Evolutionary conservation across 2,113 vertebrate genomes (phyloP).

Genomic region (Lepus timidus): DNA sequence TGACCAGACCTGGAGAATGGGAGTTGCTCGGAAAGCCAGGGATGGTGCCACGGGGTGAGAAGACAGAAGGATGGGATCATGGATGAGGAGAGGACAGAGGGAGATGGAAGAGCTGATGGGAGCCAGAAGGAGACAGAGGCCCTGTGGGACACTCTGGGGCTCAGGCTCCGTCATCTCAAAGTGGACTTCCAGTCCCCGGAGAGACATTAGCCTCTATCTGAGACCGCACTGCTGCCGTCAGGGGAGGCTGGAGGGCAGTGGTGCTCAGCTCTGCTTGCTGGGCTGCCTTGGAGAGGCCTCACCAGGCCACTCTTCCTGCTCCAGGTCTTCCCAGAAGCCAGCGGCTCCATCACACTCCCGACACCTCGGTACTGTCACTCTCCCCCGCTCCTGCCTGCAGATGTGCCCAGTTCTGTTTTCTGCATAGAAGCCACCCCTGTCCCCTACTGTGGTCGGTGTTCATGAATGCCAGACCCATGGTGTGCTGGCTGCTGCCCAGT

Average conservation of each 20-base stretch:
- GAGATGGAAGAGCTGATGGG: rapidly evolving
- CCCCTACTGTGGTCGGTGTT: not conserved
- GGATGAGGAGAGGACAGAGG: rapidly evolving
- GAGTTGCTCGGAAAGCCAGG: not conserved
- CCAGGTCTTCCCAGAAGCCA: not conserved
- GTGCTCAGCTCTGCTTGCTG: too few species aligned
- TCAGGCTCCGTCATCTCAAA: rapidly evolving
- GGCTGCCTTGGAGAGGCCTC: not conserved
- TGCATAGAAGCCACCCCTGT: not conserved
- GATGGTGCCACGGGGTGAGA: rapidly evolving
- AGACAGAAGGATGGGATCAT: rapidly evolving
- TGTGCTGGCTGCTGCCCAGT: not conserved
- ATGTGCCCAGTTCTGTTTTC: rapidly evolving
- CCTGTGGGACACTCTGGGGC: rapidly evolving
- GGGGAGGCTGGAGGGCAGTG: too few species aligned
- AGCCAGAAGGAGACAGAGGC: rapidly evolving
- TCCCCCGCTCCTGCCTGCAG: too few species aligned
- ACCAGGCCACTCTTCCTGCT: rapidly evolving
- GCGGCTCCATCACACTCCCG: rapidly evolving
- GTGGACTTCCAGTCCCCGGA: rapidly evolving
- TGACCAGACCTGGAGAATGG: not conserved
- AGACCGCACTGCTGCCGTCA: too few species aligned
- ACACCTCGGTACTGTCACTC: rapidly evolving
- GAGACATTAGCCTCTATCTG: too few species aligned
- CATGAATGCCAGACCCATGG: not conserved